Evolutionary conservation across 1,140 invertebrate species (phyloP), one percentile per base, ranked within the genome.

Genomic region (Bilobella aurantiaca): DNA sequence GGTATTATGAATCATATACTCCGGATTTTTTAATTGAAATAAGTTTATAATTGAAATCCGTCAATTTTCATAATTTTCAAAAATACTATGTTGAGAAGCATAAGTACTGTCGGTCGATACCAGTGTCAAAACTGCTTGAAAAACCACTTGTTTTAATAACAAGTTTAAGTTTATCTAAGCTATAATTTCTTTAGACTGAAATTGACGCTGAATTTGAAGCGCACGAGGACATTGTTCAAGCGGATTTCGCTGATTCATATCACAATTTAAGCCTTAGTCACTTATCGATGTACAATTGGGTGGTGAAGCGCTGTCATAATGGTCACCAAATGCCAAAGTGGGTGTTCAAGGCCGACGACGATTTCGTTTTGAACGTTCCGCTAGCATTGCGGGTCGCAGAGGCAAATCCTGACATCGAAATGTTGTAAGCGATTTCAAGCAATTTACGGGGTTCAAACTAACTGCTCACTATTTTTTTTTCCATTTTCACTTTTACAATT

Each of bases 391-490:
- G 23, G 30, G 56, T 65, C 2, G 63, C 63, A 0, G 18, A 58
- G 16, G 25, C n/a, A 18, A 65, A 65, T 29, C 25, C 63, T 1
- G 21, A 65, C 18, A 27, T 21, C 12, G 57, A 65, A 23, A 31
- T 65, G 21, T 27, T 65, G 63, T 65, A 58, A 42, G 49, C 82
- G 80, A 67, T 89, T n/a, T n/a, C n/a, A n/a, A n/a, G n/a, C n/a
- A n/a, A n/a, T n/a, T n/a, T n/a, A n/a, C n/a, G n/a, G n/a, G 85
- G 71, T 76, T 92, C 59, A 78, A 93, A 25, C 92, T 93, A 79
- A 90, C 88, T 0, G 90, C 93, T 74, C 89, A 93, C 75, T 90
- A 93, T 76, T 91, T 92, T 89, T 91, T 92, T 74, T 89, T 93
- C 32, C 91, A 92, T 77, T 42, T 42, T n/a, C 37, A 42, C 37